Conservation (phyloP, 2,113 vertebrate species). For the Sapayoa aenigma region DNA sequence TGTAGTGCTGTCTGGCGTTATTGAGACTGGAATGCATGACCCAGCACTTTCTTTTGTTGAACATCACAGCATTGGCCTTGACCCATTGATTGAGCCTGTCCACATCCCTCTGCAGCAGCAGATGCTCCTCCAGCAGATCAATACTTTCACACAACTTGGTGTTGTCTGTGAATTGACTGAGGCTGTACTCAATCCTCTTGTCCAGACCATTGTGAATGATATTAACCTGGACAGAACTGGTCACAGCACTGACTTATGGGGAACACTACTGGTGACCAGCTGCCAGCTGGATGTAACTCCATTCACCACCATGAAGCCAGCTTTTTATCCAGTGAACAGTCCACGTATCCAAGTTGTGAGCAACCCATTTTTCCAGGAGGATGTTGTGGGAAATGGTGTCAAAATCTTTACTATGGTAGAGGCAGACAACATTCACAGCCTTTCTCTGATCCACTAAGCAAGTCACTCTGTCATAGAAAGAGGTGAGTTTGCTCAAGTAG, state of each 20-base stretch:
- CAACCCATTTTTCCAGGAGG: neutral
- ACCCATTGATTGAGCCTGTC: neutral
- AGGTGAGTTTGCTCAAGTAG: neutral
- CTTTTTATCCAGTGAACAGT: neutral
- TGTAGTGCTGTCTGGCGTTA: neutral
- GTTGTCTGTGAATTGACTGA: neutral
- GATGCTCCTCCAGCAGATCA: neutral
- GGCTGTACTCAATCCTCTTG: neutral
- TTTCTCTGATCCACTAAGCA: neutral
- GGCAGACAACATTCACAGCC: neutral
- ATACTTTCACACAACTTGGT: neutral
- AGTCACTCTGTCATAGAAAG: neutral
- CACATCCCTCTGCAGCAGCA: neutral
- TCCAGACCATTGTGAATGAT: neutral
- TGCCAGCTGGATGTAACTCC: neutral
- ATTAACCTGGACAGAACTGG: neutral
- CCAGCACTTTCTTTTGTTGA: neutral
- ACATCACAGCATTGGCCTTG: neutral
- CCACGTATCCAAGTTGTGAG: neutral
- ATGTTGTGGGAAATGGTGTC: neutral
- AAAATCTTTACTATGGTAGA: neutral
- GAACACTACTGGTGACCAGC: accelerated
- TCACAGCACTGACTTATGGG: neutral
- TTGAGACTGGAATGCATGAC: accelerated
- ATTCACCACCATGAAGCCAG: accelerated